Evolutionary conservation across 2,888 invertebrate species (phyloP), one percentile per base, ranked within the genome.

Genomic region (Schizotus pectinicornis): DNA sequence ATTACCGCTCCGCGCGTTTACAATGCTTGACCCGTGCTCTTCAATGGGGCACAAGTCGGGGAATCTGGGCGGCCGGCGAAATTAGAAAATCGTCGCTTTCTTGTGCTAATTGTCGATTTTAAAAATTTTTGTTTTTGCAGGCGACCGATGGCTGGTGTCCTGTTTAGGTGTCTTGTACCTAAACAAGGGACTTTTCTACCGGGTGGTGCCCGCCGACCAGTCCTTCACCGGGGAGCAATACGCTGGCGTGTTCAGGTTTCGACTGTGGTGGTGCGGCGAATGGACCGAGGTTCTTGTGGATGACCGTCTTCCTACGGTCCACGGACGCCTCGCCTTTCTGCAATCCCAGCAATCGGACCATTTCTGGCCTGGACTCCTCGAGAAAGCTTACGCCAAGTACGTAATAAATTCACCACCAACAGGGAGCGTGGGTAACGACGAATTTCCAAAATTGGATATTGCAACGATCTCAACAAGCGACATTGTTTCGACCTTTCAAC

Each of bases 321-420:
- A 92, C 75, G 93, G 92, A 7, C 86, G 90, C 64, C 82, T 95
- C 61, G 92, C 93, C 35, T 95, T 95, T 79, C 84, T 94, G 59
- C 94, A 95, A 77, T 87, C 91, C 37, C 88, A 88, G 64, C 84
- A 88, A 66, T 88, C 90, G 1, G 90, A 91, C 67, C 91, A 93
- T 74, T 91, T 91, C 75, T 95, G 95, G 95, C 91, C 95, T 0
- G 90, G 94, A 0, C 81, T 95, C 22, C 81, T 95, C 48, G 95
- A 95, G 80, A 95, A 95, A 79, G 95, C 95, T 0, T 95, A 95
- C 68, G 95, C 95, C 56, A 95, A 95, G 91, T 91, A 77, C 85
- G 87, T 81, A 41, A 9, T 35, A 37, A 7, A 37, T 34, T 30
- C 11, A 42, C 8, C n/a, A n/a, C n/a, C n/a, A n/a, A n/a, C n/a